Evolutionary conservation across 2,113 vertebrate species (phyloP), one percentile per base, ranked within the genome.

Genomic region (Dromas ardeola): DNA sequence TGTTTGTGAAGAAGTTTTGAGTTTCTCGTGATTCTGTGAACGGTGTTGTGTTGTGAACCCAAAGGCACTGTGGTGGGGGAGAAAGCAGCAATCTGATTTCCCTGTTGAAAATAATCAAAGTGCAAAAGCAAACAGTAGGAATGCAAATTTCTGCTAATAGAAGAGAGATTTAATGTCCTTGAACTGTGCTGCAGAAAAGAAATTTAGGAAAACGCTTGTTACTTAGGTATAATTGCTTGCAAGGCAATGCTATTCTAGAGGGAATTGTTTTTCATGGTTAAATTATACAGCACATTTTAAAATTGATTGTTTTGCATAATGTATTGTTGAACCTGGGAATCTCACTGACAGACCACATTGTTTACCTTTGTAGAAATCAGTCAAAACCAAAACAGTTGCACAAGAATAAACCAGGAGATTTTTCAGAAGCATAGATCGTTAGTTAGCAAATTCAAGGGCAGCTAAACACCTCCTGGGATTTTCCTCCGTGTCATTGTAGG

Each of bases 151-250:
- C 83, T 92, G 45, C 76, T 93, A 65, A 22, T 76, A 81, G 61
- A 86, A 67, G 34, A 52, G 74, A 95, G 91, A 74, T 70, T 42
- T 81, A 66, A 74, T 84, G 94, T 81, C 92, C 95, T 95, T 95
- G 90, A 94, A 56, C 81, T 89, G 73, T 81, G 49, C 81, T 76
- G 34, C 88, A 72, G 77, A 53, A 79, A 89, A 89, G 15, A 95
- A 95, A 87, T 87, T 65, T 59, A 79, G 88, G 42, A 81, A 71
- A 88, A 86, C 56, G 49, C 13, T 86, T 83, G 85, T 83, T 84
- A 56, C 47, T 71, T 69, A 22, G 27, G 12, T 79, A 15, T 94
- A 97, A 80, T 93, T 87, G 73, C 81, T 95, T 92, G 70, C 40
- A 72, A 94, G 78, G 30, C 45, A 29, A 13, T 42, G 70, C 56